Evolutionary conservation across 1,140 invertebrate genomes (phyloP).

Genomic region (Brachionus angularis): DNA sequence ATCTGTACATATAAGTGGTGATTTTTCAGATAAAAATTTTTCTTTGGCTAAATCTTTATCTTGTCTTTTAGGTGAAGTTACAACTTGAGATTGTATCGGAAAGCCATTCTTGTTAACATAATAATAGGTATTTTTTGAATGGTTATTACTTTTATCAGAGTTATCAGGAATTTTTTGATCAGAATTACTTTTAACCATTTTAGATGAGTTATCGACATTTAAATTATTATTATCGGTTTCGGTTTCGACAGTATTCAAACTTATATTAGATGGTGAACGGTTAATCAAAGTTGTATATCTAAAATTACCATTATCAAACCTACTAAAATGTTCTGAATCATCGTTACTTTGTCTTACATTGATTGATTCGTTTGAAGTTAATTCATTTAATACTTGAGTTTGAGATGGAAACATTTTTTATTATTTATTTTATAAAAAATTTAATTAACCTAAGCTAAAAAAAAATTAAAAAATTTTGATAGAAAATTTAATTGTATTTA

Average conservation of each 20-base stretch:
- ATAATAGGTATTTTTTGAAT: too few relatives aligned
- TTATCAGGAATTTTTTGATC: conserved; percentile 31
- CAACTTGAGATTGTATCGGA: conserved; percentile 1
- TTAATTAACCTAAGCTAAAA: too few relatives aligned
- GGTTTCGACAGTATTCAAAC: not conserved
- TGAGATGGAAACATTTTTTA: too few relatives aligned
- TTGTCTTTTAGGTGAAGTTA: not conserved
- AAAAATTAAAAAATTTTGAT: too few relatives aligned
- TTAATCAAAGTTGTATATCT: conserved; percentile 24
- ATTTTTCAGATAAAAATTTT: not conserved
- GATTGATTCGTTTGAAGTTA: too few relatives aligned
- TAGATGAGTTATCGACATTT: not conserved
- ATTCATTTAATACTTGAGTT: too few relatives aligned
- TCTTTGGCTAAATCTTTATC: not conserved
- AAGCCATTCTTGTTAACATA: conserved; percentile 31
- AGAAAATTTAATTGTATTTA: too few relatives aligned
- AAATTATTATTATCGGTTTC: not conserved
- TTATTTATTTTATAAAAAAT: too few relatives aligned
- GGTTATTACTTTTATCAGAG: too few relatives aligned
- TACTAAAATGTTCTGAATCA: too few relatives aligned
- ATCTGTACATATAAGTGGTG: conserved; percentile 21
- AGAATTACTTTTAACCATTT: conserved; percentile 12
- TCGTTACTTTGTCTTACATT: too few relatives aligned
- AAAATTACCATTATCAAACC: conserved; percentile 27
- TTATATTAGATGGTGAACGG: not conserved